Percentiles rank a stretch among this genome's conserved stretches.
Conservation (phyloP, 1,140 invertebrate genomes). For the Temnothorax curvispinosus region DNA sequence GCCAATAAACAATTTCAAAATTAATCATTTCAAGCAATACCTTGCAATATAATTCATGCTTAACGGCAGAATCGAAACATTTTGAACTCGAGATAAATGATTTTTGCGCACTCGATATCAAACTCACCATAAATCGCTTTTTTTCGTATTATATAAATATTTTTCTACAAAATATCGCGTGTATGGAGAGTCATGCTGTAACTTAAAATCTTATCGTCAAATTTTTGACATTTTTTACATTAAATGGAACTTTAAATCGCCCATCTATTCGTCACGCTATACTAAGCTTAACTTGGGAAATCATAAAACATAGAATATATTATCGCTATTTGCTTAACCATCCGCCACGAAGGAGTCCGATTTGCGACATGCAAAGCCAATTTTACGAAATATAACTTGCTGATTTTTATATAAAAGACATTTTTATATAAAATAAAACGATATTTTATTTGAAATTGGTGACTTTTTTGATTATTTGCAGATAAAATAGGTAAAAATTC, state of each 20-base stretch:
- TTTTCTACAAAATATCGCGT: conserved; percentile 2
- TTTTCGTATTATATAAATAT: conserved; percentile 20
- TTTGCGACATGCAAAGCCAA: conserved; percentile 17
- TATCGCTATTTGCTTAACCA: conserved; percentile 34
- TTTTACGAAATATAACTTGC: conserved; percentile 18
- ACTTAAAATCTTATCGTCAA: conserved; percentile 12
- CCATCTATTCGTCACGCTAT: background rate
- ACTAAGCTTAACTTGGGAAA: background rate
- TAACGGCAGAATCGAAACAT: background rate
- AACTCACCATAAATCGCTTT: conserved; percentile 6
- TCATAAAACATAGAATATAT: conserved; percentile 20
- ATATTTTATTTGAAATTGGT: conserved; percentile 1
- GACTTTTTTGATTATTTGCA: background rate
- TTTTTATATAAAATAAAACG: background rate
- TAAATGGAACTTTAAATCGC: conserved; percentile 30
- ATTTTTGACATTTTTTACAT: conserved; percentile 20
- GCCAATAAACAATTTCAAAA: conserved; percentile 45
- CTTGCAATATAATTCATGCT: conserved; percentile 23
- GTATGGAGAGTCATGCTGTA: background rate
- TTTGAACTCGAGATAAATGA: background rate
- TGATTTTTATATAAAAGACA: conserved; percentile 2
- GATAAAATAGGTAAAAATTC: conserved; percentile 13
- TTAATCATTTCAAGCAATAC: conserved; percentile 23
- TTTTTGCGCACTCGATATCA: background rate
- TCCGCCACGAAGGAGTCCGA: background rate